These are phyloP conservation scores for Platysteira castanea DNA, from an alignment of 2,113 vertebrate species.

Conservation along the genomic window DNA sequence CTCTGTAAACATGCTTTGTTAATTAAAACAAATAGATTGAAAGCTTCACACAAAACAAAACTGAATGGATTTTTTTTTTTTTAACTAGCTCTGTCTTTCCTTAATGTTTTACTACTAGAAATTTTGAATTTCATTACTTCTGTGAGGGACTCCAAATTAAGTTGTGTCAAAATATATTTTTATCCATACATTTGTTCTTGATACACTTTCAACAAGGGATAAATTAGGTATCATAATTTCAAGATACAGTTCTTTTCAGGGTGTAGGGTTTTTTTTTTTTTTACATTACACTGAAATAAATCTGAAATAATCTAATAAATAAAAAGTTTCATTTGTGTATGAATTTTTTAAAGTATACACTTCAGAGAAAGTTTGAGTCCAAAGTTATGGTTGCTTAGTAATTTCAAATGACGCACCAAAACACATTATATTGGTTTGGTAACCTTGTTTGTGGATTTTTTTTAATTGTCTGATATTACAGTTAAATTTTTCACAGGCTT, in stretches of 20 bases:
- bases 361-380: neutral
- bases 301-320: neutral
- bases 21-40: neutral
- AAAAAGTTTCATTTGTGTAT: neutral
- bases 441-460: neutral
- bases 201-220: neutral
- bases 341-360: neutral
- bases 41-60: neutral
- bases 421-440: neutral
- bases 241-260: neutral
- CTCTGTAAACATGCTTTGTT: neutral
- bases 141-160: neutral
- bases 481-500: neutral
- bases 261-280: rapidly evolving
- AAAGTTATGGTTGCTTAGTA: neutral
- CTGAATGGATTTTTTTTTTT: neutral
- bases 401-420: neutral
- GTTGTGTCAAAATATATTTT: neutral
- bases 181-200: neutral
- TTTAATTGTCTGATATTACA: neutral
- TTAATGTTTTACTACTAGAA: neutral
- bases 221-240: neutral
- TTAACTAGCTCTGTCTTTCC: neutral
- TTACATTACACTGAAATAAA: neutral
- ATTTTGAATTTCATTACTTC: neutral